Evolutionary conservation across 2,888 invertebrate genomes (phyloP), one percentile per base, ranked within the genome.

Genomic region (Cheilosia pagana): DNA sequence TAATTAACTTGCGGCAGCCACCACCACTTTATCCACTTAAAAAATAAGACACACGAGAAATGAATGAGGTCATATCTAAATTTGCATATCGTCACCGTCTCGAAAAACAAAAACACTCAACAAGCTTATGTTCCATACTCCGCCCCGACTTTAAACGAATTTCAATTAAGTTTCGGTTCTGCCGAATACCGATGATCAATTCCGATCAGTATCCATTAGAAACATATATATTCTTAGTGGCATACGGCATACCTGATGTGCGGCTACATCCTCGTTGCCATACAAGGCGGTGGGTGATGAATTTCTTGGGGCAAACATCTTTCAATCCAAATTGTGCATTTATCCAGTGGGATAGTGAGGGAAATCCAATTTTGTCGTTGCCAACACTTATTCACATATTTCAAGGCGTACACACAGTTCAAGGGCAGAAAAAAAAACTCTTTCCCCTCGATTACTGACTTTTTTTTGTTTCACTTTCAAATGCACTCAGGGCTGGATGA

Each of bases 271-370:
- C 88, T 92, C 92, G 81, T 89, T 90, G 88, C 90, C 89, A 86
- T 90, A 90, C 59, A 89, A 86, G 87, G 90, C 89, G 76, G 89
- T 88, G 86, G 92, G 92, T 87, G 92, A 92, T 87, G 92, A 92
- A 89, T 92, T 92, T 87, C 92, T 88, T 87, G 92, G 92, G 63
- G 92, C 92, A 89, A 92, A 92, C 92, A 92, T 92, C 74, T 79
- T 88, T 53, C 21, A 41, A 45, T 71, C 57, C 50, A 72, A 62
- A 59, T 25, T 50, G 43, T 57, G 23, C 48, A 65, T 65, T 63
- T 43, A 65, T 68, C 60, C 65, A 7, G 14, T 14, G 8, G 8
- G 23, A 41, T 8, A 10, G 5, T 41, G 12, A 4, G 48, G n/a
- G 14, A 35, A 16, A 5, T 5, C n/a, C n/a, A 41, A n/a, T 59